Percentiles rank a stretch among this genome's conserved stretches.
Conservation (phyloP, 2,797 vertebrate species). For the Pangasius mekongensis region DNA sequence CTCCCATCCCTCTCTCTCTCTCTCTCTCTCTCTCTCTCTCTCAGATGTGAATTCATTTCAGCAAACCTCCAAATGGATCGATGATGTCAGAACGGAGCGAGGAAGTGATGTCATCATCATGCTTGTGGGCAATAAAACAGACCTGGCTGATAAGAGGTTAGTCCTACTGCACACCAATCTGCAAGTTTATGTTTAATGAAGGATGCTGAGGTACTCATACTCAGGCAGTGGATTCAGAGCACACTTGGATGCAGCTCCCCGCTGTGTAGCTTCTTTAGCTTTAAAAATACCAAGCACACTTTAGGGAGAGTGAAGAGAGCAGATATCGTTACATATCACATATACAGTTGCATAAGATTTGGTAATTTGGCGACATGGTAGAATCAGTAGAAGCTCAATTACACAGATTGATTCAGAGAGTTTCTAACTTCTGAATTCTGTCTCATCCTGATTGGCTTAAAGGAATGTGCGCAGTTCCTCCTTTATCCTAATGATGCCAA, state of each 20-base stretch:
- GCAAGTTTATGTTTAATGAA: neutral
- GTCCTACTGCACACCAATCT: slow-evolving; percentile 22
- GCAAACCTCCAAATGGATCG: slow-evolving; percentile 93
- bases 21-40: slow-evolving; percentile 1
- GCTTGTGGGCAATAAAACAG: slow-evolving; percentile 92
- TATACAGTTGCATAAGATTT: neutral
- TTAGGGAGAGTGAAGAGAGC: neutral
- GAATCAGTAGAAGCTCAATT: neutral
- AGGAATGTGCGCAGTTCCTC: neutral
- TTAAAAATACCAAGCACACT: neutral
- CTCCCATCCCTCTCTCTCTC: neutral
- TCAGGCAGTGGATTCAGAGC: neutral
- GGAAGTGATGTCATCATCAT: slow-evolving; percentile 94
- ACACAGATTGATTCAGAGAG: neutral
- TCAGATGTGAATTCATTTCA: slow-evolving; percentile 91
- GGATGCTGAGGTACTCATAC: neutral
- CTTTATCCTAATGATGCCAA: neutral
- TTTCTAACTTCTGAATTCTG: neutral
- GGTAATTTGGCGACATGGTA: neutral
- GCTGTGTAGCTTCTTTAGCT: neutral
- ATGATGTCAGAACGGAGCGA: slow-evolving; percentile 90
- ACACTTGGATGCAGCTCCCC: neutral
- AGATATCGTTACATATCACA: neutral
- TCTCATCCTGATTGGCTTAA: neutral
- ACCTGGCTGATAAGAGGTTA: slow-evolving; percentile 89